A percentile compares a stretch with the other conserved stretches of the same genome.
Evolutionary conservation across 64 coral and sea anemone genomes (phyloP).

Genomic region (Cladopsammia gracilis): DNA sequence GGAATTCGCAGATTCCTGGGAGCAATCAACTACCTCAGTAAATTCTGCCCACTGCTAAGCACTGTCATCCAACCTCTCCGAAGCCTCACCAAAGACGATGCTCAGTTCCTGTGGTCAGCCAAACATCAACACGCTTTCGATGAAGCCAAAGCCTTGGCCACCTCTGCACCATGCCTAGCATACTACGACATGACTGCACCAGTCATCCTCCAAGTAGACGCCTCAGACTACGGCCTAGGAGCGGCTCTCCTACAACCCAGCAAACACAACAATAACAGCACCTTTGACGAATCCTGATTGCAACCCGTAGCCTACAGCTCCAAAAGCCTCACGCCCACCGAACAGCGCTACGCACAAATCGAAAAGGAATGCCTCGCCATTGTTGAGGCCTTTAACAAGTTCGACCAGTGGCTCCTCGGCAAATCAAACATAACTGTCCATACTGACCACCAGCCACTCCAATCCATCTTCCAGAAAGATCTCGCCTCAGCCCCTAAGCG

Average conservation of each 20-base stretch:
- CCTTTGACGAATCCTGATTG: neutral
- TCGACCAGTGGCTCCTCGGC: constrained; percentile 36
- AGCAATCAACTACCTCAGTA: constrained; percentile 49
- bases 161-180: constrained; percentile 44
- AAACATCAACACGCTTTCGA: constrained; percentile 42
- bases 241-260: constrained; percentile 19
- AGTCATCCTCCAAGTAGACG: constrained; percentile 42
- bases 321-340: constrained; percentile 12
- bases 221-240: constrained; percentile 20
- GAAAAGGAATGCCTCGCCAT: constrained; percentile 22
- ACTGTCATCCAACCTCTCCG: constrained; percentile 27
- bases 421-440: constrained; percentile 31
- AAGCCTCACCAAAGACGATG: constrained; percentile 15
- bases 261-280: neutral
- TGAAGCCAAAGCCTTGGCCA: constrained; percentile 29
- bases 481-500: neutral
- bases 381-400: constrained; percentile 16
- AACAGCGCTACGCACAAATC: neutral
- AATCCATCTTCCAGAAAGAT: constrained; percentile 11
- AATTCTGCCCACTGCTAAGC: constrained; percentile 51
- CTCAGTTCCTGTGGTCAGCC: constrained; percentile 33
- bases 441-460: constrained; percentile 28
- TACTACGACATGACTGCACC: neutral
- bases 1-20: constrained; percentile 42
- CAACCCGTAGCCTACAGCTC: constrained; percentile 27